A percentile compares a stretch with the other conserved stretches of the same genome.
phyloP scores from a whole-genome alignment of 2,888 invertebrate genomes.

The Ormyrus rosae region DNA sequence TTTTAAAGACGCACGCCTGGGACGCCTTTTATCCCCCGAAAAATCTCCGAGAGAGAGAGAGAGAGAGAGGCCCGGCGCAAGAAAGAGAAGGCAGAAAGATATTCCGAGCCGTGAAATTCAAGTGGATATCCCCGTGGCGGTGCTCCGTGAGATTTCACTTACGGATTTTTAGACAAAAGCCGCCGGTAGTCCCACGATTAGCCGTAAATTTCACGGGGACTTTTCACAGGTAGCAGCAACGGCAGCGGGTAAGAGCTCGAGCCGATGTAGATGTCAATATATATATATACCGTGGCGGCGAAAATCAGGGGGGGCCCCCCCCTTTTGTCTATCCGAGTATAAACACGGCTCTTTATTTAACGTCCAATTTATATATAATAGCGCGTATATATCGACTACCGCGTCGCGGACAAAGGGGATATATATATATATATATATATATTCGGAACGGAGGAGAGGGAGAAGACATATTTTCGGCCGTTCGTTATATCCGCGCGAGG shows the following conservation, averaged over 20 bases:
- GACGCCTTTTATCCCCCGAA: neutral
- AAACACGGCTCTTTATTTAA: too few species aligned
- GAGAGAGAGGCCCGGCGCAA: neutral
- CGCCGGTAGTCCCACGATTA: constrained; percentile 24
- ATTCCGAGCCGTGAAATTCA: constrained; percentile 27
- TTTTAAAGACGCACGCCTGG: constrained; percentile 8
- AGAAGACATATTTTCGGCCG: neutral
- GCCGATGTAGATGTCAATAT: too few species aligned
- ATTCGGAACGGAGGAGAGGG: constrained; percentile 13
- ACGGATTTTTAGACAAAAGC: constrained; percentile 22
- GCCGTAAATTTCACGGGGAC: constrained; percentile 43
- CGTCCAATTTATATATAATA: too few species aligned
- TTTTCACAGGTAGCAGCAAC: constrained; percentile 10
- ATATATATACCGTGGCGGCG: too few species aligned
- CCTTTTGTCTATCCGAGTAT: neutral
- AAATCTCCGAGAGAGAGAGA: neutral
- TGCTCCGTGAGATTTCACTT: constrained; percentile 2
- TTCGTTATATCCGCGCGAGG: too few species aligned
- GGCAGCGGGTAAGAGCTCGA: too few species aligned
- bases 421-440: neutral
- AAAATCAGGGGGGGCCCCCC: too few species aligned
- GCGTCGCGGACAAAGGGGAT: neutral
- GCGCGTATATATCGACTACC: constrained; percentile 24
- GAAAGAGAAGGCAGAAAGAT: neutral
- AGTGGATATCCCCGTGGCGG: constrained; percentile 6